Percentiles rank a stretch among this genome's conserved stretches.
Evolutionary conservation across 2,797 vertebrate genomes (phyloP).

Genomic region (Hybognathus amarus): DNA sequence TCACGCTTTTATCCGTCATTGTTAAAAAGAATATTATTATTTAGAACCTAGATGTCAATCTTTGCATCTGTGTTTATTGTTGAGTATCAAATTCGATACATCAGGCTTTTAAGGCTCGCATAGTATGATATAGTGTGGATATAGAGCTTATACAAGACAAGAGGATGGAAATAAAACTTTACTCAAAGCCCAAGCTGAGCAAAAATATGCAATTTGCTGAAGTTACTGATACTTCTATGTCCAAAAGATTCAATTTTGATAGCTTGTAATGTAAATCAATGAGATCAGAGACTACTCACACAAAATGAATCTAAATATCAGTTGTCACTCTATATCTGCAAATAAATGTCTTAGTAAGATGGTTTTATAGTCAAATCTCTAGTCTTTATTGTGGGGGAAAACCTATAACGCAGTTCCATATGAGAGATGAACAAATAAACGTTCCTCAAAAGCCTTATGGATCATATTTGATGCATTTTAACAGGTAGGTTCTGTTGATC

Average conservation of each 20-base stretch:
- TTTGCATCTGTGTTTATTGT: neutral
- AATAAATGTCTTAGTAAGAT: too few species aligned
- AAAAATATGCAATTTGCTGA: neutral
- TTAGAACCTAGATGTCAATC: neutral
- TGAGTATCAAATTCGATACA: neutral
- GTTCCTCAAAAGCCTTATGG: neutral
- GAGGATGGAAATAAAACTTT: neutral
- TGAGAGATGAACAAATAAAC: neutral
- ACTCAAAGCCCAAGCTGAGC: neutral
- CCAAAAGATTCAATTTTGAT: neutral
- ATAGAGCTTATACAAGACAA: neutral
- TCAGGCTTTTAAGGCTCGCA: neutral
- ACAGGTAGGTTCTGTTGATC: neutral
- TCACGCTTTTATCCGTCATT: neutral
- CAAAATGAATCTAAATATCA: neutral
- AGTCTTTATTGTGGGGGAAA: neutral
- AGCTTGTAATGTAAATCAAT: neutral
- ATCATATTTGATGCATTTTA: neutral
- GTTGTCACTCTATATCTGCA: neutral
- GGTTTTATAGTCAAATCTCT: too few species aligned
- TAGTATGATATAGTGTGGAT: neutral
- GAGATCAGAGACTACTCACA: neutral
- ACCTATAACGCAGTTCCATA: neutral
- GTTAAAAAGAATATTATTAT: neutral
- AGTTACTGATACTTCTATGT: neutral